A percentile compares a stretch with the other conserved stretches of the same genome.
phyloP scores from a whole-genome alignment of 2,113 vertebrate genomes.

The Hyaena hyaena region DNA sequence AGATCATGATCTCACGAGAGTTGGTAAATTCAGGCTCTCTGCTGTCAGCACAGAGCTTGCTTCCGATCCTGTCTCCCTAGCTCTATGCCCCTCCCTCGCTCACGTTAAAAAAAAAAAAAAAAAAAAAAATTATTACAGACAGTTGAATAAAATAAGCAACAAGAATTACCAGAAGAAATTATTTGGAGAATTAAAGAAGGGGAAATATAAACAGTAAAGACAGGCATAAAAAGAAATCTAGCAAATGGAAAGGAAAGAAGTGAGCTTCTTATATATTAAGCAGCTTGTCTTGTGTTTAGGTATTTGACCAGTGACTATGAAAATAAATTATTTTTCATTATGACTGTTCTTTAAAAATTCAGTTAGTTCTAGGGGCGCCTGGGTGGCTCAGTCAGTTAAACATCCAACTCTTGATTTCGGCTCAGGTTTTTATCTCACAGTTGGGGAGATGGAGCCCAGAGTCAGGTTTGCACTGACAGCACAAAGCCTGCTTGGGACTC shows the following conservation, averaged over 20 bases:
- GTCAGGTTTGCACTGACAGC: no score
- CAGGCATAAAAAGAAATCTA: neutral
- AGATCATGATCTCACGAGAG: no score
- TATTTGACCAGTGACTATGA: neutral
- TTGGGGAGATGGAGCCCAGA: no score
- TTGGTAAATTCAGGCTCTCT: no score
- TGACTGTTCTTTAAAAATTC: neutral
- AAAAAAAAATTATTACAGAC: neutral
- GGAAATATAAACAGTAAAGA: neutral
- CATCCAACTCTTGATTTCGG: no score
- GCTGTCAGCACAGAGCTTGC: no score
- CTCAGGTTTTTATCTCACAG: no score
- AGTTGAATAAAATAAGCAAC: neutral
- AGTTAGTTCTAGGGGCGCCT: neutral
- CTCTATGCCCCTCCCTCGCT: no score
- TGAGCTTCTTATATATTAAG: constrained; percentile 5
- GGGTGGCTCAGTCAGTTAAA: no score
- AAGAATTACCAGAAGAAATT: neutral
- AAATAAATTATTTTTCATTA: neutral
- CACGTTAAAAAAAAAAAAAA: neutral
- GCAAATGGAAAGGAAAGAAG: neutral
- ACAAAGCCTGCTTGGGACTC: no score
- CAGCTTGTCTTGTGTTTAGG: neutral
- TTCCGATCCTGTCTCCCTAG: no score
- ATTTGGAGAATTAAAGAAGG: neutral